Conservation (phyloP, 2,888 invertebrate genomes). For the Lagria hirta region DNA sequence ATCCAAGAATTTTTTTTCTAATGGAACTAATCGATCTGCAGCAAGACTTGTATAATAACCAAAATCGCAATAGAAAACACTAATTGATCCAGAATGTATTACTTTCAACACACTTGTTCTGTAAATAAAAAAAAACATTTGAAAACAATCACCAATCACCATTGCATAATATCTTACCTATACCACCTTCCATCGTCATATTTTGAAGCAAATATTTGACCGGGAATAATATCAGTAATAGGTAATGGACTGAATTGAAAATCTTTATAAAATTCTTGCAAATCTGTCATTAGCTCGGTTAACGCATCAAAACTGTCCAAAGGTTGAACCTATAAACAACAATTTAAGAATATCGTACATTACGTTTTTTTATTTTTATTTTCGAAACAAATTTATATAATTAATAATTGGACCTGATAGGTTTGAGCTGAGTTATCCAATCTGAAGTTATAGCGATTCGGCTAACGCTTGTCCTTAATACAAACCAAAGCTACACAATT, state of each 20-base stretch:
- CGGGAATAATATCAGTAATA: conserved; percentile 52
- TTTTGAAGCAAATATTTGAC: conserved; percentile 69
- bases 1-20: conserved; percentile 59
- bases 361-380: neutral
- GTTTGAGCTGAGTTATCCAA: no score
- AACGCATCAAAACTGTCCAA: conserved; percentile 54
- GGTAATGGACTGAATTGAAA: conserved; percentile 54
- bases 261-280: conserved; percentile 64
- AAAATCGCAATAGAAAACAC: conserved; percentile 66
- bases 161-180: conserved; percentile 59
- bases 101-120: conserved; percentile 61
- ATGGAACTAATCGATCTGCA: conserved; percentile 58
- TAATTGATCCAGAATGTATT: conserved; percentile 59
- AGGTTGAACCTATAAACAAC: conserved; percentile 56
- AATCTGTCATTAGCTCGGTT: conserved; percentile 64
- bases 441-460: no score
- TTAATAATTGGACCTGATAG: no score
- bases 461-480: no score
- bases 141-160: conserved; percentile 4
- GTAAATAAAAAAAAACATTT: conserved; percentile 30
- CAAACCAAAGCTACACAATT: no score
- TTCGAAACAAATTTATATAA: conserved; percentile 6
- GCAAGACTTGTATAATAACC: conserved; percentile 63
- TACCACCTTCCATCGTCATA: conserved; percentile 73
- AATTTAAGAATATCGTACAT: no score